Conservation (phyloP, 2,888 invertebrate species). For the Smittia sp. region DNA sequence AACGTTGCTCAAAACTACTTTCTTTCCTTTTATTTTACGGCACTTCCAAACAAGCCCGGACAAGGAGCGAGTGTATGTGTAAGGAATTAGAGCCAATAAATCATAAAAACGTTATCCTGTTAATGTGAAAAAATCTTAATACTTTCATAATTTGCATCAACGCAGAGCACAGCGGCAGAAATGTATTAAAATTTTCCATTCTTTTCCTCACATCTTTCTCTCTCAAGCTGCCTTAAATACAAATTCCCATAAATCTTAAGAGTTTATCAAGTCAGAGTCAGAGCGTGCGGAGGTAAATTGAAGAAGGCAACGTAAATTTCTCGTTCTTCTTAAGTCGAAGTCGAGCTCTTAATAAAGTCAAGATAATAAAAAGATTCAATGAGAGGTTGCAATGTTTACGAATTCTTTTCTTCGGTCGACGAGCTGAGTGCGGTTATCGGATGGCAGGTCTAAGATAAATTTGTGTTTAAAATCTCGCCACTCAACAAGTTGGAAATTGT, state of each 20-base stretch:
- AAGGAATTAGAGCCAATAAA: constrained; percentile 41
- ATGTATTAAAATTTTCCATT: constrained; percentile 31
- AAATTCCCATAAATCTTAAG: constrained; percentile 41
- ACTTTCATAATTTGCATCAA: constrained; percentile 42
- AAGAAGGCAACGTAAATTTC: constrained; percentile 25
- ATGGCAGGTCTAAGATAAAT: constrained; percentile 34
- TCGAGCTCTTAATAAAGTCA: constrained; percentile 39
- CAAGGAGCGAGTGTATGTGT: constrained; percentile 19
- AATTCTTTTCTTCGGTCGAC: neutral
- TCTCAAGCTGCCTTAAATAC: constrained; percentile 25
- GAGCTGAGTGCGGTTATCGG: constrained; percentile 28
- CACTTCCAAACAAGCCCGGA: neutral
- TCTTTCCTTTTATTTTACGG: neutral
- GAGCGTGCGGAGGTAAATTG: constrained; percentile 24
- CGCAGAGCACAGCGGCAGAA: neutral
- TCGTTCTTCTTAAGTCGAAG: constrained; percentile 23
- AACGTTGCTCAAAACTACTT: neutral
- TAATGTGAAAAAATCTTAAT: constrained; percentile 41
- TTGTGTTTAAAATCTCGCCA: neutral
- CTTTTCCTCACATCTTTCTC: neutral
- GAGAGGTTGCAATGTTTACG: constrained; percentile 7
- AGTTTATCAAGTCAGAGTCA: constrained; percentile 41
- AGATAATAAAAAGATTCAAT: constrained; percentile 37
- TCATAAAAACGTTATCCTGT: constrained; percentile 41
- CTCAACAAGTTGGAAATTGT: constrained; percentile 37